phyloP scores from a whole-genome alignment of 1,140 invertebrate species.

The Leptoteleia sp. region DNA sequence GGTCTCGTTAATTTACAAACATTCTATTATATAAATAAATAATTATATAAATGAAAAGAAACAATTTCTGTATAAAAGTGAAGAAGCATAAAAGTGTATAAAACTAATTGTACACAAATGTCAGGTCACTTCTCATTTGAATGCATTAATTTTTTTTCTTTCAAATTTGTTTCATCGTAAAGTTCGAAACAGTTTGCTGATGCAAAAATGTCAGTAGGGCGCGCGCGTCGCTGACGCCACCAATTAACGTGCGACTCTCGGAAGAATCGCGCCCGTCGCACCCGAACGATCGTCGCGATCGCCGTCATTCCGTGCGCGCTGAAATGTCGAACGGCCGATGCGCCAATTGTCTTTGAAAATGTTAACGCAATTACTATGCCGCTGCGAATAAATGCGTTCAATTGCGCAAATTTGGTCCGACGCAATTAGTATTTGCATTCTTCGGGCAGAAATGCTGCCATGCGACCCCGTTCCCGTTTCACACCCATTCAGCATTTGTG shows the following conservation, averaged over 20 bases:
- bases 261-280: slow-evolving; percentile 15
- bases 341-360: slow-evolving; percentile 65
- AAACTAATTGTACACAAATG: too few relatives aligned
- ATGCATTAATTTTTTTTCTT: too few relatives aligned
- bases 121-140: too few relatives aligned
- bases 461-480: slow-evolving; percentile 50
- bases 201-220: slow-evolving; percentile 41
- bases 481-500: slow-evolving; percentile 33
- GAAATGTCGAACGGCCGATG: slow-evolving; percentile 44
- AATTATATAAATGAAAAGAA: too few relatives aligned
- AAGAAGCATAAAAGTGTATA: too few relatives aligned
- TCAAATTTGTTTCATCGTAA: too few relatives aligned
- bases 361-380: slow-evolving; percentile 72
- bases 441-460: slow-evolving; percentile 35
- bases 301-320: slow-evolving; percentile 19
- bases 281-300: slow-evolving; percentile 6
- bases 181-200: slow-evolving; percentile 24
- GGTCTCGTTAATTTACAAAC: too few relatives aligned
- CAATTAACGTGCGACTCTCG: slow-evolving; percentile 63
- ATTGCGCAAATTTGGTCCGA: slow-evolving; percentile 69
- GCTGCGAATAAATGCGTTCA: slow-evolving; percentile 72
- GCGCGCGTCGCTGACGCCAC: slow-evolving; percentile 52
- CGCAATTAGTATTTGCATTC: slow-evolving; percentile 71
- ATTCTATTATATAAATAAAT: too few relatives aligned
- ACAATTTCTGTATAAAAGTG: too few relatives aligned